Conservation (phyloP, 2,797 vertebrate species). For the Danio choprae region DNA sequence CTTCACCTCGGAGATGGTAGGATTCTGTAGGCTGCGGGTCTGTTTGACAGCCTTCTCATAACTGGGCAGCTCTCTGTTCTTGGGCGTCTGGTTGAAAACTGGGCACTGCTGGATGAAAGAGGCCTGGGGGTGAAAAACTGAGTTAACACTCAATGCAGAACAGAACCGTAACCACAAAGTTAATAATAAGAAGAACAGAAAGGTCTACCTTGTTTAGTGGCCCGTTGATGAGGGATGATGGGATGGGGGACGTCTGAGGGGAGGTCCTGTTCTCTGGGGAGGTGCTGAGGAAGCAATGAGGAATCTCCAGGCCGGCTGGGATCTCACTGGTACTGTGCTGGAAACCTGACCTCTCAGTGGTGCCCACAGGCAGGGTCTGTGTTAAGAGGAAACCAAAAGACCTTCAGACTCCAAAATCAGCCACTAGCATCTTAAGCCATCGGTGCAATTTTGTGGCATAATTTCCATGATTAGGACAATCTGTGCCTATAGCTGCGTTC, state of each 20-base stretch:
- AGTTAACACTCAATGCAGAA: not conserved
- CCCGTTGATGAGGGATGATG: slow-evolving; percentile 82
- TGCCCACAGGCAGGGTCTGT: slow-evolving; percentile 85
- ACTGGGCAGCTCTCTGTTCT: slow-evolving; percentile 90
- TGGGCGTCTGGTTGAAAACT: slow-evolving; percentile 79
- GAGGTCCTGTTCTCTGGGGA: slow-evolving; percentile 76
- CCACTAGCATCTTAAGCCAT: not conserved
- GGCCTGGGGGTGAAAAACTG: slow-evolving; percentile 31
- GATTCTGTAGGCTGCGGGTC: slow-evolving; percentile 83
- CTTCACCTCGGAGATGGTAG: slow-evolving; percentile 73
- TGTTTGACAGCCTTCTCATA: slow-evolving; percentile 98
- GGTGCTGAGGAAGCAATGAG: slow-evolving; percentile 84
- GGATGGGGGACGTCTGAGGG: slow-evolving; percentile 75
- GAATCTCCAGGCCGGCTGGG: slow-evolving; percentile 76
- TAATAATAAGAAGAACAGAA: not conserved
- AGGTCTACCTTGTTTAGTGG: slow-evolving; percentile 84
- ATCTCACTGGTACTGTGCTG: slow-evolving; percentile 67
- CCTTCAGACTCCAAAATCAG: not conserved
- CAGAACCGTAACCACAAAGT: not conserved
- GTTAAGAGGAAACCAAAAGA: slow-evolving; percentile 35
- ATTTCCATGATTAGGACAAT: no score
- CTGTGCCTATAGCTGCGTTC: no score
- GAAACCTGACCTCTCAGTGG: slow-evolving; percentile 72
- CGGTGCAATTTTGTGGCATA: no score
- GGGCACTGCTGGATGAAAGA: slow-evolving; percentile 79